A percentile compares a stretch with the other conserved stretches of the same genome.
Evolutionary conservation across 2,113 vertebrate genomes (phyloP).

Genomic region (Motacilla alba): DNA sequence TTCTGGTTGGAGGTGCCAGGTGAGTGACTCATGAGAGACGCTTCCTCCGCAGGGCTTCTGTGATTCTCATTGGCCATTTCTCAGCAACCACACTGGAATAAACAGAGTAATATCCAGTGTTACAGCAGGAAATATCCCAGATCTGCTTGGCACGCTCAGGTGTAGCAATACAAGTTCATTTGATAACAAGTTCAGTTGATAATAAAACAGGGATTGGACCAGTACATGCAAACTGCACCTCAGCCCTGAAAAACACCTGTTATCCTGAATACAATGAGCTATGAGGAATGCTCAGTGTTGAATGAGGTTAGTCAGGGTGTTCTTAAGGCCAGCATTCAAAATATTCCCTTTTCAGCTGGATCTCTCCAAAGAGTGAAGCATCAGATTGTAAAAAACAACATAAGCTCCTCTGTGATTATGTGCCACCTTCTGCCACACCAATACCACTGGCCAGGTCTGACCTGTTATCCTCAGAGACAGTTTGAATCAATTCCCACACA

Average conservation of each 20-base stretch:
- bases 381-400: not conserved
- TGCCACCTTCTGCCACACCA: not conserved
- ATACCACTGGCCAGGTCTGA: not conserved
- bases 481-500: not conserved
- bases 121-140: not conserved
- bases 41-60: constrained; percentile 84
- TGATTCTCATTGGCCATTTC: constrained; percentile 96
- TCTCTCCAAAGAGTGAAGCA: not conserved
- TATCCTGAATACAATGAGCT: not conserved
- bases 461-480: not conserved
- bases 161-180: not conserved
- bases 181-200: not conserved
- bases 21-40: constrained; percentile 81
- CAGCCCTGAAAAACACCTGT: not conserved
- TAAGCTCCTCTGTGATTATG: not conserved
- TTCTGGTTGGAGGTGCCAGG: constrained; percentile 85
- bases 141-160: not conserved
- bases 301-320: not conserved
- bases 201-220: not conserved
- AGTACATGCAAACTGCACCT: not conserved
- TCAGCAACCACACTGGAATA: constrained; percentile 75
- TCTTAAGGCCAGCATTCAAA: not conserved
- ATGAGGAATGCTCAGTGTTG: not conserved
- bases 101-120: not conserved
- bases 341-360: not conserved